These are phyloP conservation scores for Phoenicopterus ruber DNA, from an alignment of 2,113 vertebrate genomes.

Conservation along the genomic window DNA sequence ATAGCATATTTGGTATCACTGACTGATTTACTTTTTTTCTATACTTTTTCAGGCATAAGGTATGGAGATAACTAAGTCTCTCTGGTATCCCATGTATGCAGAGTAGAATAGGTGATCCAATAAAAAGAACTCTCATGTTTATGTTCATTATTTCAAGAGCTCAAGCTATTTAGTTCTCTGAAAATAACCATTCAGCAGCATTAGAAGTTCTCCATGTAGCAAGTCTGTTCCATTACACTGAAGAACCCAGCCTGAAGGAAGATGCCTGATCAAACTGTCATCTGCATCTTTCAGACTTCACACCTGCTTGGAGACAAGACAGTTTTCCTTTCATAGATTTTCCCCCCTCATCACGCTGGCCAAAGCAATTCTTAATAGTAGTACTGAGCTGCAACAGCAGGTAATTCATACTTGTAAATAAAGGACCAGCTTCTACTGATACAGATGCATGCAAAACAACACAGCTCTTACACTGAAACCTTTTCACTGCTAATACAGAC, in stretches of 20 bases:
- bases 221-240: neutral
- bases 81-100: neutral
- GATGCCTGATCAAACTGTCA: neutral
- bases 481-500: slow-evolving; percentile 32
- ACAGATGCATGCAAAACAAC: slow-evolving; percentile 33
- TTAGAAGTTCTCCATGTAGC: neutral
- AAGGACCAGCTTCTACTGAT: slow-evolving; percentile 28
- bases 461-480: slow-evolving; percentile 28
- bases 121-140: neutral
- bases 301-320: slow-evolving; percentile 50
- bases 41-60: neutral
- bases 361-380: slow-evolving; percentile 28
- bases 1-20: neutral
- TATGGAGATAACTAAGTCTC: neutral
- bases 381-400: slow-evolving; percentile 45
- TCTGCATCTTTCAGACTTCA: slow-evolving; percentile 37
- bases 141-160: neutral
- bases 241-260: neutral
- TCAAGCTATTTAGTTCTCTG: neutral
- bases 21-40: neutral
- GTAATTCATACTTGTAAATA: slow-evolving; percentile 43
- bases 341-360: neutral
- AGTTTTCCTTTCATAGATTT: slow-evolving; percentile 39
- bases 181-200: neutral
- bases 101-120: neutral